Conservation (phyloP, 1,140 invertebrate species). For the Meloidogyne exigua region DNA sequence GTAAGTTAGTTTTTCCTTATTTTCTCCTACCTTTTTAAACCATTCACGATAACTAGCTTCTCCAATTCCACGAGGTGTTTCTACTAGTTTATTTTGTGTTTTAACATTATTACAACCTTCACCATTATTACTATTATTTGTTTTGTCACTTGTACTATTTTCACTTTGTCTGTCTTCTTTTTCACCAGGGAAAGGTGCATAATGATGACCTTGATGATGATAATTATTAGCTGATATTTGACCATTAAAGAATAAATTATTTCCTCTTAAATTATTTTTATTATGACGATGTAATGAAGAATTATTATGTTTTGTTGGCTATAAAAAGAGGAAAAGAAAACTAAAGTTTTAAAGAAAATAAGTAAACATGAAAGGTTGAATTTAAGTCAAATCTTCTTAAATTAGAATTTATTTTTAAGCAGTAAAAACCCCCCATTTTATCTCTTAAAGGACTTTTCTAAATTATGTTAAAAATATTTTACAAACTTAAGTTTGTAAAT, state of each 20-base stretch:
- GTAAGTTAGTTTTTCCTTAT: no score
- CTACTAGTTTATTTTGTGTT: constrained; percentile 8
- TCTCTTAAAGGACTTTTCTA: no score
- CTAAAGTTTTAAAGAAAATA: no score
- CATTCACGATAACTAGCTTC: constrained; percentile 61
- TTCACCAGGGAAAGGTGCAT: constrained; percentile 32
- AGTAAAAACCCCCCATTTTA: no score
- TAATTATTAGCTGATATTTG: constrained; percentile 5
- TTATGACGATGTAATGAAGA: constrained; percentile 34
- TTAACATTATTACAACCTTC: not conserved
- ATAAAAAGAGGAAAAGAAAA: not conserved
- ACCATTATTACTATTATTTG: constrained; percentile 21
- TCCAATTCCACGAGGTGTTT: constrained; percentile 54
- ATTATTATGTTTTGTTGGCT: constrained; percentile 31
- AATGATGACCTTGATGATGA: constrained; percentile 27
- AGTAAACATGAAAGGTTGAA: no score
- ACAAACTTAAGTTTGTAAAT: no score
- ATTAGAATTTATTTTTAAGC: no score
- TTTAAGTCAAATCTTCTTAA: no score
- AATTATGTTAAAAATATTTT: no score
- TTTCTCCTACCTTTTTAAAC: constrained; percentile 41
- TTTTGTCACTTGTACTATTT: constrained; percentile 16
- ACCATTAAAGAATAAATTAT: constrained; percentile 13
- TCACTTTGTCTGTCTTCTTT: constrained; percentile 41
- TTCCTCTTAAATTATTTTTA: constrained; percentile 19